A percentile compares a stretch with the other conserved stretches of the same genome.
Evolutionary conservation across 2,888 invertebrate species (phyloP).

Genomic region (Teinopalpus imperialis): DNA sequence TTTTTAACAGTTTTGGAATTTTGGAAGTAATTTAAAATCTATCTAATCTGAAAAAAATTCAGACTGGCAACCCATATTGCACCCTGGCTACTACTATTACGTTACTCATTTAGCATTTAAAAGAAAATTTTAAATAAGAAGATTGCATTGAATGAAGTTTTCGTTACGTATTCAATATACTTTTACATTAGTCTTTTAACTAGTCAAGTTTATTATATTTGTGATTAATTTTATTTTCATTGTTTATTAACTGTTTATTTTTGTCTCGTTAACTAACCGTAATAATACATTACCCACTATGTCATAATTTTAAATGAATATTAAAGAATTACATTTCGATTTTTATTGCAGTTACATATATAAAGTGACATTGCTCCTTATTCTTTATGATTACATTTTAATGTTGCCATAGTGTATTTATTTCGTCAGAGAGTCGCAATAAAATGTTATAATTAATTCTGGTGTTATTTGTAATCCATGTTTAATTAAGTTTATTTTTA

Average conservation of each 20-base stretch:
- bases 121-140: neutral
- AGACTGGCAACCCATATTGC: too few relatives aligned
- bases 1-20: too few relatives aligned
- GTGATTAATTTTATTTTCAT: conserved; percentile 29
- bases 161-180: conserved; percentile 10
- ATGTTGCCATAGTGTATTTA: conserved; percentile 21
- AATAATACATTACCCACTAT: neutral
- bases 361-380: too few relatives aligned
- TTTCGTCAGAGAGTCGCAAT: conserved; percentile 21
- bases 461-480: conserved; percentile 2
- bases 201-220: conserved; percentile 33
- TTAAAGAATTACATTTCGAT: too few relatives aligned
- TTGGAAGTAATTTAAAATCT: too few relatives aligned
- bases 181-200: conserved; percentile 23
- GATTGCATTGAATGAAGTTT: neutral
- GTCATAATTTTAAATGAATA: too few relatives aligned
- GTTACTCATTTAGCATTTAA: conserved; percentile 4
- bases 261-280: conserved; percentile 19
- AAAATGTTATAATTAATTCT: conserved; percentile 11
- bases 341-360: too few relatives aligned
- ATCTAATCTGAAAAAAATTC: too few relatives aligned
- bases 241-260: conserved; percentile 18
- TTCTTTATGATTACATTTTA: neutral
- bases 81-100: too few relatives aligned
- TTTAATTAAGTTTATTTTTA: too few relatives aligned